phyloP scores from a whole-genome alignment of 1,140 invertebrate genomes.

The Protaetia brevitarsis region DNA sequence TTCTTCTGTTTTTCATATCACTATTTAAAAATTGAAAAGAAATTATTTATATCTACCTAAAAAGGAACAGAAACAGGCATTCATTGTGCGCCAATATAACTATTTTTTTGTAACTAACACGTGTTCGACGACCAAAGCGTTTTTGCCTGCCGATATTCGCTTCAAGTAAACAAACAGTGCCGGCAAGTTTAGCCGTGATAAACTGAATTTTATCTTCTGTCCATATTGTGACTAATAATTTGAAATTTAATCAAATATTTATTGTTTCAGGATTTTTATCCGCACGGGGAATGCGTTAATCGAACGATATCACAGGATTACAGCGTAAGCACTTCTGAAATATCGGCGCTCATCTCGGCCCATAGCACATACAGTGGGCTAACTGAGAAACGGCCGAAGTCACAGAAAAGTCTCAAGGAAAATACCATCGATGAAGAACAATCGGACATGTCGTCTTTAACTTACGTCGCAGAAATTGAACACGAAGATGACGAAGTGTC shows the following conservation, averaged over 20 bases:
- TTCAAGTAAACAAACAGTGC: not conserved
- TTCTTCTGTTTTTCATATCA: no score
- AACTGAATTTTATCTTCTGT: not conserved
- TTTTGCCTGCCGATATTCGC: no score
- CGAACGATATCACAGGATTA: not conserved
- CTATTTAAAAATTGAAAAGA: no score
- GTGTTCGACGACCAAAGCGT: no score
- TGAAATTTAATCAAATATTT: not conserved
- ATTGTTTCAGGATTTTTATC: not conserved
- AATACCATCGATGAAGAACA: not conserved
- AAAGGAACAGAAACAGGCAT: no score
- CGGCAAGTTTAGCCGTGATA: not conserved
- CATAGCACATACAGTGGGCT: conserved; percentile 24
- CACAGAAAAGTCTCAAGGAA: conserved; percentile 8
- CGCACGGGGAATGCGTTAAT: no score
- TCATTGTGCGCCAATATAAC: no score
- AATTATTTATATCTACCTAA: no score
- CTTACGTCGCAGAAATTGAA: not conserved
- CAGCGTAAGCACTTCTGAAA: conserved; percentile 32
- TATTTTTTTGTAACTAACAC: no score
- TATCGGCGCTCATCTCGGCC: conserved; percentile 33
- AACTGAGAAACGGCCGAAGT: conserved; percentile 26
- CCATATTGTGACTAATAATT: not conserved
- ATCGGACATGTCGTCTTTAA: not conserved
- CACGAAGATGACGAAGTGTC: conserved; percentile 31